phyloP scores from a whole-genome alignment of 2,888 invertebrate genomes.

The Homarus gammarus region DNA sequence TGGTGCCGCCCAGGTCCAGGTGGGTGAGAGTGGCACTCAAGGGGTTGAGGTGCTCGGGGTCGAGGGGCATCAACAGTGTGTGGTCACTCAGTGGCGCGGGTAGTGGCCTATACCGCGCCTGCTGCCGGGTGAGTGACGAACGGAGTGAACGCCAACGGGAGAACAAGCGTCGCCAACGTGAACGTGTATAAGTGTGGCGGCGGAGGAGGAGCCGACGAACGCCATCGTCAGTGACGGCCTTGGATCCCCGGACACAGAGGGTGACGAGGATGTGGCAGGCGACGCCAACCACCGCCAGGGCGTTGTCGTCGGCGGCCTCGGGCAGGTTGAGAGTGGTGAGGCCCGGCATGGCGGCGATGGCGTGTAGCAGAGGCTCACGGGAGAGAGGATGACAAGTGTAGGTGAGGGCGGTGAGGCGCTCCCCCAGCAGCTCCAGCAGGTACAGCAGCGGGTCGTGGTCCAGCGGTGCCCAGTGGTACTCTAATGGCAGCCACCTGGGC shows the following conservation, averaged over 20 bases:
- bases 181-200: conserved; percentile 63
- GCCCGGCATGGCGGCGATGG: conserved; percentile 51
- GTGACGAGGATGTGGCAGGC: conserved; percentile 54
- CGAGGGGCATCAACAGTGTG: conserved; percentile 52
- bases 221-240: conserved; percentile 71
- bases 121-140: conserved; percentile 53
- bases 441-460: conserved; percentile 72
- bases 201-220: conserved; percentile 63
- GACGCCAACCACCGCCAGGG: conserved; percentile 65
- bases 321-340: conserved; percentile 63
- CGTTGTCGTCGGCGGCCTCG: conserved; percentile 65
- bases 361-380: conserved; percentile 40
- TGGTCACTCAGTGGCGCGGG: conserved; percentile 39
- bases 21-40: conserved; percentile 56
- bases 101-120: conserved; percentile 53
- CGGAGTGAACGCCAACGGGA: conserved; percentile 64
- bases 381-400: conserved; percentile 69
- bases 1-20: conserved; percentile 71
- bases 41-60: conserved; percentile 65
- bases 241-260: conserved; percentile 67
- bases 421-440: conserved; percentile 58
- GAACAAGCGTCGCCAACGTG: conserved; percentile 72
- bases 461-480: conserved; percentile 73
- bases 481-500: conserved; percentile 73
- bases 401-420: conserved; percentile 52